Conservation (phyloP, 2,113 vertebrate genomes). For the Colius striatus region DNA sequence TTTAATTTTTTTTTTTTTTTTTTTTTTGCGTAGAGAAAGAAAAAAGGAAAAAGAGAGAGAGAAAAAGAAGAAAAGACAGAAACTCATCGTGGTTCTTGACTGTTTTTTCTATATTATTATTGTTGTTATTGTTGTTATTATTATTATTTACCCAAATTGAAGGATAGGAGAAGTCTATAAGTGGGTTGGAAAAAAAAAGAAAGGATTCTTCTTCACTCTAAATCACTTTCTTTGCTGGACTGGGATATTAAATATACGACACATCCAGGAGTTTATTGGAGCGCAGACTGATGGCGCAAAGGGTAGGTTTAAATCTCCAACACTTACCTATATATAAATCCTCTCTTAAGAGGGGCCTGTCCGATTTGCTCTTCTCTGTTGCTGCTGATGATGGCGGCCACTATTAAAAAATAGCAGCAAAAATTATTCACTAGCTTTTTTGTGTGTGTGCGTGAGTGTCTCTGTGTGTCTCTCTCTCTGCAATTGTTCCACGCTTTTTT, state of each 20-base stretch:
- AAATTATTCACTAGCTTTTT: constrained; percentile 81
- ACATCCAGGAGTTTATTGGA: constrained; percentile 99
- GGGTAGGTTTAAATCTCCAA: constrained; percentile 98
- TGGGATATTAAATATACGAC: constrained; percentile 98
- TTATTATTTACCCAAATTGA: constrained; percentile 82
- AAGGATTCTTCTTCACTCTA: constrained; percentile 88
- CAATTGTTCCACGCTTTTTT: constrained; percentile 86
- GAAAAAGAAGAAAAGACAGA: constrained; percentile 81
- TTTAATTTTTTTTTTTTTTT: constrained; percentile 68
- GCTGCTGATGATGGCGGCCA: constrained; percentile 81
- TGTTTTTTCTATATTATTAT: constrained; percentile 65
- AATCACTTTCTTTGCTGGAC: constrained; percentile 94
- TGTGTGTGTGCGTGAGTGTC: constrained; percentile 78
- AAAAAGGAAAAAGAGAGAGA: constrained; percentile 74
- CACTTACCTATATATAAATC: constrained; percentile 93
- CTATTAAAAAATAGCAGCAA: constrained; percentile 83
- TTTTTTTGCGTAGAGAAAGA: constrained; percentile 65
- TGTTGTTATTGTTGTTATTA: constrained; percentile 74
- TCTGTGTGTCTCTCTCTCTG: constrained; percentile 74
- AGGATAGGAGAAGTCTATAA: constrained; percentile 90
- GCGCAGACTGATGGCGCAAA: constrained; percentile 99
- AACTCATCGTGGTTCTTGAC: constrained; percentile 81
- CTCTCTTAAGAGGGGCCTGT: constrained; percentile 87
- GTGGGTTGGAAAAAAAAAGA: constrained; percentile 83
- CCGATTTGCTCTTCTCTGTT: constrained; percentile 73